Evolutionary conservation across 2,797 vertebrate genomes (phyloP), one percentile per base, ranked within the genome.

Genomic region (Pantherophis vulpinus): DNA sequence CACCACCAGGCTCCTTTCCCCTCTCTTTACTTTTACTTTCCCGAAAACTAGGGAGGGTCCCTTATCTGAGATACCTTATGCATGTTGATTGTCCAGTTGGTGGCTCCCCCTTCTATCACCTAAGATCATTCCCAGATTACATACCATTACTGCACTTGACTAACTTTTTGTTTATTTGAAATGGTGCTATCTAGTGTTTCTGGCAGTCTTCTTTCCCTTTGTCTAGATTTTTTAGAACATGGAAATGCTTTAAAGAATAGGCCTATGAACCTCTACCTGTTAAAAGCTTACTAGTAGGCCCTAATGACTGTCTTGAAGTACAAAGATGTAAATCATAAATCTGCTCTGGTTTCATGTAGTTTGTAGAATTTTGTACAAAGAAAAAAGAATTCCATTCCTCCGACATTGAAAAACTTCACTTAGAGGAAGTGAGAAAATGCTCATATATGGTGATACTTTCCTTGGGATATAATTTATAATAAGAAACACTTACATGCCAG

Each of bases 391-490:
- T 11, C 51, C 13, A 90, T 47, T 37, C 42, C 9, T 3, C 23
- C 32, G 5, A 70, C 56, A 66, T 59, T 63, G 51, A 59, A 90
- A 59, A 92, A 51, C 2, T 89, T 5, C 0, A 27, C 70, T 20
- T 37, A 27, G 29, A 42, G 79, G 14, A 89, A 61, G 13, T 0
- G 0, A 0, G 51, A 92, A 27, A 14, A 4, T 0, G 5, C 2
- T 86, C n/a, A 86, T 66, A 1, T 3, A 56, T 56, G 70, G 60
- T 61, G 51, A 83, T 83, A 83, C 10, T 11, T 25, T 27, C 25
- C 13, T 55, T 83, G 20, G 23, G 9, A 90, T 74, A 83, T 63
- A 88, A 58, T 29, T 37, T 58, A 23, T 55, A 89, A 55, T 42
- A 55, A 37, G 13, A 83, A 89, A 20, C 13, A 86, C 61, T 86